phyloP scores from a whole-genome alignment of 53 echinoderm and acorn worm genomes.

The Glandiceps talaboti region DNA sequence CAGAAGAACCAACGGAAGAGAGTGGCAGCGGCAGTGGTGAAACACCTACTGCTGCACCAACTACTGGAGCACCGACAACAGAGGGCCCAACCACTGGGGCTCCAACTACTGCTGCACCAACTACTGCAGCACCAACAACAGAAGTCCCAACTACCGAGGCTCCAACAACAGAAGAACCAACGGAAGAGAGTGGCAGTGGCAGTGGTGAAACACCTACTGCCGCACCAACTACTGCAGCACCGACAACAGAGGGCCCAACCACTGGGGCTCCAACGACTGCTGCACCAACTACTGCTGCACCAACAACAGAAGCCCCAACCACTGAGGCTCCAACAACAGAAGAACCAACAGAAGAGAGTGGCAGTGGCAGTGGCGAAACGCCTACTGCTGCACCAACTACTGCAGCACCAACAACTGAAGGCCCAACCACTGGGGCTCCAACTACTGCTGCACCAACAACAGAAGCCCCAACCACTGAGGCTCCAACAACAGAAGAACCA shows the following conservation, averaged over 20 bases:
- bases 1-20: not conserved
- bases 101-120: not conserved
- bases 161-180: not conserved
- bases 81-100: not conserved
- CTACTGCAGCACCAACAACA: not conserved
- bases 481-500: not conserved
- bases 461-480: not conserved
- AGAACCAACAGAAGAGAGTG: not conserved
- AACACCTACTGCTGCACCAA: not conserved
- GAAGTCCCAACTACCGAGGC: not conserved
- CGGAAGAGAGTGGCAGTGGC: not conserved
- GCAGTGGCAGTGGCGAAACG: no score
- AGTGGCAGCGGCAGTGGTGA: no score
- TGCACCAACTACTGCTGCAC: not conserved
- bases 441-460: not conserved
- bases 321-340: not conserved
- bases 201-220: not conserved
- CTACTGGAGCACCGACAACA: not conserved
- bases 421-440: not conserved
- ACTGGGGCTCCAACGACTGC: no score
- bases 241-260: no score
- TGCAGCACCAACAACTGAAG: not conserved
- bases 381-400: not conserved
- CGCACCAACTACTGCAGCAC: not conserved
- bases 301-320: not conserved